Percentiles rank a stretch among this genome's conserved stretches.
phyloP scores from a whole-genome alignment of 2,888 invertebrate species.

The Chymomyza caudatula region DNA sequence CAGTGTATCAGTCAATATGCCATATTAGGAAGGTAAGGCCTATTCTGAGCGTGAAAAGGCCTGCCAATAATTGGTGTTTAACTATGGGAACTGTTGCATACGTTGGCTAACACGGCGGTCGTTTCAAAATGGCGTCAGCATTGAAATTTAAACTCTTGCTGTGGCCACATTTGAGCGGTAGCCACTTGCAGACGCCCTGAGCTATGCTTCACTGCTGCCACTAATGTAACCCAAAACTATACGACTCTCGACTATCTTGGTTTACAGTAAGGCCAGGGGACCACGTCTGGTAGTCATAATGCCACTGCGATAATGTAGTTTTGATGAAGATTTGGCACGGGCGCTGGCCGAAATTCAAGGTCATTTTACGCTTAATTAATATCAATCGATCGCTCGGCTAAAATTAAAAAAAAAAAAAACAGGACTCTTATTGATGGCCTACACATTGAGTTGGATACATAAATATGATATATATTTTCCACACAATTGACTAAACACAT shows the following conservation, averaged over 20 bases:
- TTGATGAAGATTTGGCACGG: conserved; percentile 58
- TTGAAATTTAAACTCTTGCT: neutral
- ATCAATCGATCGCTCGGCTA: conserved; percentile 35
- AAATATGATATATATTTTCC: conserved; percentile 68
- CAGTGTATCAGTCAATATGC: neutral
- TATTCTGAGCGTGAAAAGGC: neutral
- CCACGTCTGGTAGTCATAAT: conserved; percentile 6
- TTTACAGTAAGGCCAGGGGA: too few relatives aligned
- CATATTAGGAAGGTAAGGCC: conserved; percentile 13
- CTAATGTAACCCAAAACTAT: neutral
- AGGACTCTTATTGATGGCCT: neutral
- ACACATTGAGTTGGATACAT: conserved; percentile 18
- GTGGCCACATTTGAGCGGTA: conserved; percentile 25
- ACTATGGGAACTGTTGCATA: conserved; percentile 29
- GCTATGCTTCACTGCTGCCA: conserved; percentile 39
- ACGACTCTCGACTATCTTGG: neutral
- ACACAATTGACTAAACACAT: conserved; percentile 76
- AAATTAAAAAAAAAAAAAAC: conserved; percentile 31
- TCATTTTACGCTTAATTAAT: conserved; percentile 50
- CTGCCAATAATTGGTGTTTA: neutral
- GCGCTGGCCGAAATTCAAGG: conserved; percentile 46
- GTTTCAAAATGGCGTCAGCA: neutral
- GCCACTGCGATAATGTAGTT: neutral
- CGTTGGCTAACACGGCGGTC: neutral
- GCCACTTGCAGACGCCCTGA: conserved; percentile 14